Conservation (phyloP, 2,888 invertebrate genomes). For the Hydriomena furcata region DNA sequence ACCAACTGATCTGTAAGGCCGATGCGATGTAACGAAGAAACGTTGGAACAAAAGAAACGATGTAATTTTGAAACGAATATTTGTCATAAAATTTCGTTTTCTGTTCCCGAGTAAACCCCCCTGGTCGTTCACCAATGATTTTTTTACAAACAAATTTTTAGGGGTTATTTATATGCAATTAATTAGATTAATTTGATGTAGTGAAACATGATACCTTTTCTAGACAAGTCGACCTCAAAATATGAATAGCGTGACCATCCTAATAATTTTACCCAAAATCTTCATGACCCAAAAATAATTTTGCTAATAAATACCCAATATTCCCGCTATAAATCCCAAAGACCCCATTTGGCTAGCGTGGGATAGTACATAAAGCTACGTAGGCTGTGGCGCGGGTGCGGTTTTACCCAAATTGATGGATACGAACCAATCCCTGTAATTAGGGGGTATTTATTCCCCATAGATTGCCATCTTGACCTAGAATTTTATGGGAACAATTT, state of each 20-base stretch:
- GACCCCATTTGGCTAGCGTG: slow-evolving; percentile 27
- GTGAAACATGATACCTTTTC: no score
- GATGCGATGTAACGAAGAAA: no score
- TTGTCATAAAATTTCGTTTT: no score
- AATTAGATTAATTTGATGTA: background rate
- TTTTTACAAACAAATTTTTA: no score
- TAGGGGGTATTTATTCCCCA: slow-evolving; percentile 38
- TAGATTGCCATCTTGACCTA: slow-evolving; percentile 36
- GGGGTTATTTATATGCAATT: no score
- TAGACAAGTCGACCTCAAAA: background rate
- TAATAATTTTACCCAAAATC: slow-evolving; percentile 15
- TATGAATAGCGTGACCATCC: slow-evolving; percentile 21
- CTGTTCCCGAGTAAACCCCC: no score
- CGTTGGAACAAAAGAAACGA: no score
- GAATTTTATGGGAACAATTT: slow-evolving; percentile 21
- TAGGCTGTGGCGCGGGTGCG: slow-evolving; percentile 24
- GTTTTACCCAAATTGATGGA: slow-evolving; percentile 38
- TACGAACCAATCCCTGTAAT: slow-evolving; percentile 38
- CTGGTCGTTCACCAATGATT: no score
- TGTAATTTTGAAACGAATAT: no score
- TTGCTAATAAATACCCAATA: slow-evolving; percentile 27
- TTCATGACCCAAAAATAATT: slow-evolving; percentile 27
- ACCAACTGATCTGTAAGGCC: no score
- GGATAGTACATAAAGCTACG: slow-evolving; percentile 1
- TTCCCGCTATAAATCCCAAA: slow-evolving; percentile 24